phyloP scores from a whole-genome alignment of 2,888 invertebrate genomes.

The Maniola hyperantus region DNA sequence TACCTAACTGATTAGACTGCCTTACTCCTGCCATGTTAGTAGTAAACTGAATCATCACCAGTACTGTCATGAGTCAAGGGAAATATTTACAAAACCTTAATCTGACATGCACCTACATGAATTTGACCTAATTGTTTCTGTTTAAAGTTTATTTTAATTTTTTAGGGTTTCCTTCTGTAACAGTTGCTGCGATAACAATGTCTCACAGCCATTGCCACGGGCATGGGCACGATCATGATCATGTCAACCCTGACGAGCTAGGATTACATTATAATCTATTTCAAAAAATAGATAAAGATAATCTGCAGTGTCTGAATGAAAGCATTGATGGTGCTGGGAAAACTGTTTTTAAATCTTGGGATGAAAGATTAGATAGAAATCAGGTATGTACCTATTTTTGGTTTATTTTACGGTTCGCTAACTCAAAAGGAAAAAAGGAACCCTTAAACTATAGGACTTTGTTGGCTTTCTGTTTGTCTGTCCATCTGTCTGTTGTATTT shows the following conservation, averaged over 20 bases:
- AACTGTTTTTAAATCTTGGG: constrained; percentile 96
- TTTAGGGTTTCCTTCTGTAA: neutral
- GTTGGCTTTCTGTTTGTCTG: too few relatives aligned
- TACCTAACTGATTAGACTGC: too few relatives aligned
- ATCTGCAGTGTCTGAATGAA: constrained; percentile 96
- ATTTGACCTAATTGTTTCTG: too few relatives aligned
- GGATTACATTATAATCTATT: constrained; percentile 93
- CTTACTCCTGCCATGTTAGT: too few relatives aligned
- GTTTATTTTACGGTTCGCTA: too few relatives aligned
- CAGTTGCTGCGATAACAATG: constrained; percentile 58
- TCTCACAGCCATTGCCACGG: constrained; percentile 84
- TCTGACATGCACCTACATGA: too few relatives aligned
- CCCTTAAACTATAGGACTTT: too few relatives aligned
- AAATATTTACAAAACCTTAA: too few relatives aligned
- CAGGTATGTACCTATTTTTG: constrained; percentile 78
- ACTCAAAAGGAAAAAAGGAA: too few relatives aligned
- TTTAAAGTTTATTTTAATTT: neutral
- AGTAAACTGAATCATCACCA: too few relatives aligned
- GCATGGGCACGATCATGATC: constrained; percentile 84
- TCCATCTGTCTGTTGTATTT: too few relatives aligned
- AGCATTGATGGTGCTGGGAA: constrained; percentile 92
- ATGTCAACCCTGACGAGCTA: constrained; percentile 85
- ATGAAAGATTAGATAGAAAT: constrained; percentile 89
- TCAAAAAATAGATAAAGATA: constrained; percentile 93
- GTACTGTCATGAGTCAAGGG: too few relatives aligned